Percentiles rank a stretch among this genome's conserved stretches.
Conservation (phyloP, 2,113 vertebrate genomes). For the Ophiodon elongatus region DNA sequence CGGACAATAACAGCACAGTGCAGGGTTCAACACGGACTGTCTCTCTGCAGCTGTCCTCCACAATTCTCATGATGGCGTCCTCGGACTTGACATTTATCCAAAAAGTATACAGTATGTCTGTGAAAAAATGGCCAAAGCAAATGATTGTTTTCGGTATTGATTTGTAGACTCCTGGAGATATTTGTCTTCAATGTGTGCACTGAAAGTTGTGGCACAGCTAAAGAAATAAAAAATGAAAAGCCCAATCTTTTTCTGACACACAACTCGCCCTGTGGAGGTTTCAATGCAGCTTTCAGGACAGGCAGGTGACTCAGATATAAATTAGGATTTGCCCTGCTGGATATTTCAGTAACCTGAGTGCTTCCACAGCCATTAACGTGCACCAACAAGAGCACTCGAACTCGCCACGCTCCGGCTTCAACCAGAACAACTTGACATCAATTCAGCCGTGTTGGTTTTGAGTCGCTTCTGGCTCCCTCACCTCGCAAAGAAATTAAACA, state of each 20-base stretch:
- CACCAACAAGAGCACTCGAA: constrained; percentile 25
- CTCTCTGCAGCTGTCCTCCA: constrained; percentile 4
- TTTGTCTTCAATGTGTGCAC: not conserved
- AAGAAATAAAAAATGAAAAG: not conserved
- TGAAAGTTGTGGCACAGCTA: not conserved
- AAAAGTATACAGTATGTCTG: not conserved
- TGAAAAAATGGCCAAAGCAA: not conserved
- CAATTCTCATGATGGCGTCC: not conserved
- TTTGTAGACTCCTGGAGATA: not conserved
- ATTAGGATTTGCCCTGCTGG: constrained; percentile 8
- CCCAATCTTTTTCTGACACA: not conserved
- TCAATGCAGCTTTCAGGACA: constrained; percentile 16
- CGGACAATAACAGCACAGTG: not conserved
- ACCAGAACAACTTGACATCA: constrained; percentile 49
- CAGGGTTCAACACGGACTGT: constrained; percentile 6
- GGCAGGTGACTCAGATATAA: constrained; percentile 16
- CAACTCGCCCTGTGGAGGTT: not conserved
- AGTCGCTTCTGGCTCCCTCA: not conserved
- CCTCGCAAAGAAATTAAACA: not conserved
- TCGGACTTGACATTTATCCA: constrained; percentile 24
- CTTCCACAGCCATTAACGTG: constrained; percentile 23
- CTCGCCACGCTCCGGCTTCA: constrained; percentile 12
- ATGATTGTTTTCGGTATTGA: constrained; percentile 15
- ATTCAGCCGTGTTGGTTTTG: constrained; percentile 9
- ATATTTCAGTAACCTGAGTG: constrained; percentile 33